These are phyloP conservation scores for Ochropleura leucogaster DNA, from an alignment of 2,888 invertebrate genomes.

Conservation along the genomic window DNA sequence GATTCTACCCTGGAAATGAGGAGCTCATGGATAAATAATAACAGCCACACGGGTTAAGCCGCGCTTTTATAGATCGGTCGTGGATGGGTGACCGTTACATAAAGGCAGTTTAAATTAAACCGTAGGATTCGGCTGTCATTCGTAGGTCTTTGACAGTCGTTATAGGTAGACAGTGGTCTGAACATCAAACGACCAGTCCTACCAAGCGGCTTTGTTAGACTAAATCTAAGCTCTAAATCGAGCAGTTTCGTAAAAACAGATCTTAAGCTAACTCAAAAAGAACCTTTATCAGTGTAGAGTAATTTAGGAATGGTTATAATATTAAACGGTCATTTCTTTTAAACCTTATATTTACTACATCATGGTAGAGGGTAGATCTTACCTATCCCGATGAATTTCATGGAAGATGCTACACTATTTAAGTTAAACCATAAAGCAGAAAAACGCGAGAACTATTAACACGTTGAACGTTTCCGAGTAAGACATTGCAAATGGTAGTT, in stretches of 20 bases:
- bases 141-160: too few species aligned
- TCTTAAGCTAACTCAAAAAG: not conserved
- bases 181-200: too few species aligned
- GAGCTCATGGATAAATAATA: too few species aligned
- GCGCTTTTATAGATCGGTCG: too few species aligned
- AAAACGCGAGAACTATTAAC: conserved; percentile 2
- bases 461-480: not conserved
- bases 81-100: too few species aligned
- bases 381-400: conserved; percentile 2
- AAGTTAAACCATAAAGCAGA: not conserved
- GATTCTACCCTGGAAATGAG: too few species aligned
- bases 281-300: not conserved
- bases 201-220: not conserved
- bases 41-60: too few species aligned
- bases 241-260: not conserved
- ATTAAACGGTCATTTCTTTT: not conserved
- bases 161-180: too few species aligned
- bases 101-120: too few species aligned
- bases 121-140: too few species aligned
- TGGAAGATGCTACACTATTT: not conserved
- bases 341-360: not conserved
- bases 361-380: not conserved
- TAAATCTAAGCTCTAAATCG: too few species aligned
- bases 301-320: not conserved
- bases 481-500: conserved; percentile 22